These are phyloP conservation scores for Pelagia noctiluca DNA, from an alignment of 30 jellyfish, hydroid and myxozoan species.

Conservation along the genomic window DNA sequence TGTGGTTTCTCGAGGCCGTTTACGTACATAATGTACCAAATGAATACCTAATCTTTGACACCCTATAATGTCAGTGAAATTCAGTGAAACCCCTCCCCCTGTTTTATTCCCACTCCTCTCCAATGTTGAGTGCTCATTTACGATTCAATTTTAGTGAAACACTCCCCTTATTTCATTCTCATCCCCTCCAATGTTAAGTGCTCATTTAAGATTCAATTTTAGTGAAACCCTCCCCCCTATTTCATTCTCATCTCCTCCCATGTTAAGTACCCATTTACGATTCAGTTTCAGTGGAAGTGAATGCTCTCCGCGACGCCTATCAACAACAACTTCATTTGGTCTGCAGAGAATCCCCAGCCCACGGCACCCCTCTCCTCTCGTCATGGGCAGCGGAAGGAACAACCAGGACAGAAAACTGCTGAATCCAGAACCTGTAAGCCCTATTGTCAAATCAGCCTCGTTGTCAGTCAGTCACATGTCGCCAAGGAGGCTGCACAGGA, in stretches of 20 bases:
- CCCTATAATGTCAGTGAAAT: too few species aligned
- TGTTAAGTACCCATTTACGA: not conserved
- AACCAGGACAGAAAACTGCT: conserved; percentile 29
- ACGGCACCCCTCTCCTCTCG: conserved; percentile 97
- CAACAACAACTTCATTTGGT: conserved; percentile 86
- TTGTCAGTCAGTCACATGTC: conserved; percentile 32
- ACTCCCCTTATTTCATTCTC: not conserved
- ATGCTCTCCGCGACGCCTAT: conserved; percentile 78
- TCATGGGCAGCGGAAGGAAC: conserved; percentile 73
- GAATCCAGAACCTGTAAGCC: conserved; percentile 84
- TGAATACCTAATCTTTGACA: too few species aligned
- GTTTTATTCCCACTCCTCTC: not conserved
- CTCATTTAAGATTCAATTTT: not conserved
- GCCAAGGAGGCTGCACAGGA: conserved; percentile 77
- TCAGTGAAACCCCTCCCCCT: too few species aligned
- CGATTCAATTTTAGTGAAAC: conserved; percentile 80
- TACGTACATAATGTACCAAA: too few species aligned
- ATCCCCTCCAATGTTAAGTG: not conserved
- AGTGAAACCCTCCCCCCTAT: conserved; percentile 4
- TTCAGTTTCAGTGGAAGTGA: conserved; percentile 94
- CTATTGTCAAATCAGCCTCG: conserved; percentile 68
- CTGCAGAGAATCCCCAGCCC: conserved; percentile 98
- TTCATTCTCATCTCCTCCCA: not conserved
- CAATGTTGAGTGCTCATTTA: not conserved
- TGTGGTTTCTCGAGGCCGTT: too few species aligned